Percentiles rank a stretch among this genome's conserved stretches.
These are phyloP conservation scores for Erythrolamprus reginae DNA, from an alignment of 2,113 vertebrate genomes.

Conservation along the genomic window DNA sequence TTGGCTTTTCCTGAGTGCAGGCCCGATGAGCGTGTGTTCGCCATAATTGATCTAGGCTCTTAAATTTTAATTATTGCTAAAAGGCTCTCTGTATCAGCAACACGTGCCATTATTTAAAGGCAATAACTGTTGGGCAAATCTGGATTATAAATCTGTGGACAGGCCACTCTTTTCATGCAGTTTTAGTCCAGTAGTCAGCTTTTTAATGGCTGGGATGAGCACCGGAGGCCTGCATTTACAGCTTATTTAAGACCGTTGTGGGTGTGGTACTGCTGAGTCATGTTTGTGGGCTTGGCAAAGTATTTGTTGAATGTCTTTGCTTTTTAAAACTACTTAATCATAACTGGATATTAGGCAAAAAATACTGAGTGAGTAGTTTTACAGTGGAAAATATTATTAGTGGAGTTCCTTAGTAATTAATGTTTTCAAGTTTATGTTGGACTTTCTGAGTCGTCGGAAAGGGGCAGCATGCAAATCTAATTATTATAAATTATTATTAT, in stretches of 20 bases:
- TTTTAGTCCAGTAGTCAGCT: neutral
- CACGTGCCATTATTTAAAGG: neutral
- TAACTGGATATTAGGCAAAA: neutral
- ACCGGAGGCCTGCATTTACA: neutral
- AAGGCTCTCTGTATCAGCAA: neutral
- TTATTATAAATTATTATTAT: too few species aligned
- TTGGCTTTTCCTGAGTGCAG: too few species aligned
- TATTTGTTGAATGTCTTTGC: neutral
- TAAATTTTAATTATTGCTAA: neutral
- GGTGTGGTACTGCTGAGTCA: neutral
- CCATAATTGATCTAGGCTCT: neutral
- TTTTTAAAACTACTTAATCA: neutral
- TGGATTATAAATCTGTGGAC: neutral
- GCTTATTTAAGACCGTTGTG: neutral
- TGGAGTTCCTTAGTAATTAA: neutral
- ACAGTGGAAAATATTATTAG: neutral
- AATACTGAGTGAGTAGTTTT: neutral
- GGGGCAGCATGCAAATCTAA: too few species aligned
- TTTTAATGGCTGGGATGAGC: neutral
- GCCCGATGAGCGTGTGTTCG: too few species aligned
- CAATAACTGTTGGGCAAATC: neutral
- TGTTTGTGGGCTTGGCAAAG: neutral
- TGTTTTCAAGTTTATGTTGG: neutral
- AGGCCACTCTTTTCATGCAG: neutral
- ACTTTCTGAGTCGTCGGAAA: too few species aligned